Percentiles rank a stretch among this genome's conserved stretches.
Evolutionary conservation across 92 coral and sea anemone genomes (phyloP).

Genomic region (Plumapathes pennacea): DNA sequence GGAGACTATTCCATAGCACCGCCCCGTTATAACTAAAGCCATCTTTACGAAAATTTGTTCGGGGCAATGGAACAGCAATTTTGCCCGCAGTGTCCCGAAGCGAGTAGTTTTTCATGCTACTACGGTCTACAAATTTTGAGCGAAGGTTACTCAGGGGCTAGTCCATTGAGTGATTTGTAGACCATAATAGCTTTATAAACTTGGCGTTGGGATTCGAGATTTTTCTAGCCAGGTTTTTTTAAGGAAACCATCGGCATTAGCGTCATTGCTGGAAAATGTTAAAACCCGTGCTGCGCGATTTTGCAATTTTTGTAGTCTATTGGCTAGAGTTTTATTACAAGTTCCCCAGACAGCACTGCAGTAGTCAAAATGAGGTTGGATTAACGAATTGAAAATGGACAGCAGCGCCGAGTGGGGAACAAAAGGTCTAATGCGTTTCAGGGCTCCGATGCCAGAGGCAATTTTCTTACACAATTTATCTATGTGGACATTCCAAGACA

Average conservation of each 20-base stretch:
- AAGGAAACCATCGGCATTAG: conserved; percentile 26
- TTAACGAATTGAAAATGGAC: conserved; percentile 5
- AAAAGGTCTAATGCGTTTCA: conserved; percentile 22
- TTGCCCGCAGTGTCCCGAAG: conserved; percentile 20
- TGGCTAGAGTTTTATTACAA: conserved; percentile 32
- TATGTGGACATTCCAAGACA: no score
- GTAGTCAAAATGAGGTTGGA: conserved; percentile 37
- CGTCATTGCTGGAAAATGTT: conserved; percentile 7
- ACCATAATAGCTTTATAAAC: conserved; percentile 40
- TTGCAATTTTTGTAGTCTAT: conserved; percentile 30
- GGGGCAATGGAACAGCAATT: conserved; percentile 25
- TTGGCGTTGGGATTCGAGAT: conserved; percentile 33
- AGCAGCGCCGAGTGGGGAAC: conserved; percentile 17
- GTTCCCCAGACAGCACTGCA: conserved; percentile 44
- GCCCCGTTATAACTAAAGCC: conserved; percentile 15
- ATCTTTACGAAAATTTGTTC: conserved; percentile 14
- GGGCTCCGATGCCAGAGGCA: conserved; percentile 11
- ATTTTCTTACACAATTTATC: no score
- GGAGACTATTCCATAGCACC: conserved; percentile 8
- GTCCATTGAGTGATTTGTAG: conserved; percentile 38
- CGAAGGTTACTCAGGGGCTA: conserved; percentile 37
- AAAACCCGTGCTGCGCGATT: conserved; percentile 27
- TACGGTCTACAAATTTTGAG: conserved; percentile 25
- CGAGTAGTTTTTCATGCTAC: conserved; percentile 11
- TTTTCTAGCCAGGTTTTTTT: conserved; percentile 37